Evolutionary conservation across 1,140 invertebrate species (phyloP).

Genomic region (Leptopilina clavipes): DNA sequence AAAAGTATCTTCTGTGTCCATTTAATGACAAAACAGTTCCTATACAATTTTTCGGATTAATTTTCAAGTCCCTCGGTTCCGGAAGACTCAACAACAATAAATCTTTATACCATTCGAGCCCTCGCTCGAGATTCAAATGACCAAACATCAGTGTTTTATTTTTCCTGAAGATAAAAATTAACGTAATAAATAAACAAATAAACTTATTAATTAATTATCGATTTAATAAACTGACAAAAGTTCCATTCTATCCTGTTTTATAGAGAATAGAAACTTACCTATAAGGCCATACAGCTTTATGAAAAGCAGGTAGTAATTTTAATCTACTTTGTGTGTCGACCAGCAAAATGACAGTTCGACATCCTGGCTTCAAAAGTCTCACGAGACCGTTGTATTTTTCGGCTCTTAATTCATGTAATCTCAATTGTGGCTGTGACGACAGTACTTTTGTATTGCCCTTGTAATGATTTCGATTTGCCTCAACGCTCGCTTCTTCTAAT

Average conservation of each 20-base stretch:
- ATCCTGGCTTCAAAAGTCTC: conserved; percentile 94
- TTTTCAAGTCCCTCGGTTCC: conserved; percentile 87
- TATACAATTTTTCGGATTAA: conserved; percentile 97
- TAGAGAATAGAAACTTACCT: conserved; percentile 78
- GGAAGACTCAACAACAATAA: conserved; percentile 89
- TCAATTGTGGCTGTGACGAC: conserved; percentile 79
- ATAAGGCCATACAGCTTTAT: conserved; percentile 95
- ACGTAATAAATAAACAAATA: conserved; percentile 26
- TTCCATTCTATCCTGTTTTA: neutral
- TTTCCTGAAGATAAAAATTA: conserved; percentile 76
- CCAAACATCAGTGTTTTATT: conserved; percentile 95
- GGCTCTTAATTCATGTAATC: conserved; percentile 92
- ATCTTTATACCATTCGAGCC: conserved; percentile 93
- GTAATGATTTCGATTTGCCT: conserved; percentile 76
- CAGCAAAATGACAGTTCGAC: conserved; percentile 92
- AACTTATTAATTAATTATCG: too few relatives aligned
- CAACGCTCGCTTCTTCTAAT: conserved; percentile 86
- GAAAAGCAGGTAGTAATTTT: conserved; percentile 92
- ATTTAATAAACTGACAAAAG: too few relatives aligned
- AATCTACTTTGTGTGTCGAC: conserved; percentile 91
- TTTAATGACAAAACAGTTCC: conserved; percentile 97
- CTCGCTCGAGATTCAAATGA: conserved; percentile 92
- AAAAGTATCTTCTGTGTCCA: conserved; percentile 97
- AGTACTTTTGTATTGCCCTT: conserved; percentile 71
- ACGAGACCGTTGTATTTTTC: conserved; percentile 98